Evolutionary conservation across 2,797 vertebrate species (phyloP), one percentile per base, ranked within the genome.

Genomic region (Danio choprae): DNA sequence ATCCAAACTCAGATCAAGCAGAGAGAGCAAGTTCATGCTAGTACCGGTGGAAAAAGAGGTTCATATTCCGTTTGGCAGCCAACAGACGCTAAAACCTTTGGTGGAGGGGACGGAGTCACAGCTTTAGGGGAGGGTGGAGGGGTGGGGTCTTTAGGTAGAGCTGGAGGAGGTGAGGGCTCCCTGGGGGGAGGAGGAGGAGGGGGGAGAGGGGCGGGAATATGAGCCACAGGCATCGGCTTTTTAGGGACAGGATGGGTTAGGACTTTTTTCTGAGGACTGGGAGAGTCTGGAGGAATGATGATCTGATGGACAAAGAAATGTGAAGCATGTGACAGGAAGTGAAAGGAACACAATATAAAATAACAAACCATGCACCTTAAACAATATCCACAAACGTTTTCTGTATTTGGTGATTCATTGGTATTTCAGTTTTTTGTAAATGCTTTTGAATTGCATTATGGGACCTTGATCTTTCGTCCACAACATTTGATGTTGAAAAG

Each of bases 51-150:
- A 83, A 92, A 92, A 84, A 93, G 89, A 50, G 88, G 85, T 46
- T 91, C 91, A 20, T 93, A 92, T 22, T 94, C 94, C 0, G 95
- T 96, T 89, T 96, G 95, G 86, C 95, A 95, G 84, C 90, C 94
- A 88, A 95, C 90, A 44, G 95, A 96, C 83, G 93, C 89, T 83
- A 91, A 68, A 18, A 84, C 63, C 84, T 85, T 94, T 70, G 88
- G 40, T 48, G 82, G 53, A 55, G 38, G 48, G 7, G 81, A 79
- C 2, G 69, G 82, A 50, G 84, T 70, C 48, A 2, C 29, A 38
- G 65, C 71, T 64, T 53, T 59, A 85, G 71, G 68, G 41, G 56
- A 75, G 53, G 69, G 78, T 44, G 62, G 73, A 22, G 60, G 79
- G 62, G 22, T 18, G 36, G 72, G 83, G 36, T 51, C 22, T 50